Percentiles rank a stretch among this genome's conserved stretches.
phyloP scores from a whole-genome alignment of 2,797 vertebrate species.

The Silurus lanzhouensis region DNA sequence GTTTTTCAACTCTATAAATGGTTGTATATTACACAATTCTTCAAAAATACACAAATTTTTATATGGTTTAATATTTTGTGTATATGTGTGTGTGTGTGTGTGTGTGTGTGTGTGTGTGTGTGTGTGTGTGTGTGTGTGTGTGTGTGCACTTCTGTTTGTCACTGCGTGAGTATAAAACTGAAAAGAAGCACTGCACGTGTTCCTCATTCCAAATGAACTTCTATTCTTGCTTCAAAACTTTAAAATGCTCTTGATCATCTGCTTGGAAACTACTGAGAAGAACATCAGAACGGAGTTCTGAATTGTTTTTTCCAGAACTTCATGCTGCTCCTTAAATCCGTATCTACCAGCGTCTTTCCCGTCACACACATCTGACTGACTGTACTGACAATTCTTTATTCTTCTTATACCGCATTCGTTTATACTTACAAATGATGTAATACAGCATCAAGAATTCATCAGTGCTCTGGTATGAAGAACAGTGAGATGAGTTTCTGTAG shows the following conservation, averaged over 20 bases:
- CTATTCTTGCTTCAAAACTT: not conserved
- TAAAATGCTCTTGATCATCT: not conserved
- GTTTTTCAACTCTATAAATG: no score
- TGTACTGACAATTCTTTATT: no score
- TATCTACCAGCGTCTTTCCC: conserved; percentile 81
- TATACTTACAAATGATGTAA: no score
- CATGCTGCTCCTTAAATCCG: conserved; percentile 85
- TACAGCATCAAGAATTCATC: no score
- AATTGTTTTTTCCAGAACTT: conserved; percentile 67
- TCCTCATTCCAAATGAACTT: not conserved
- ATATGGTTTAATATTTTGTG: no score
- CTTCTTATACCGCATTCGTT: no score
- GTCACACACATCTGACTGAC: conserved; percentile 59
- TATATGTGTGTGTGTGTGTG: no score
- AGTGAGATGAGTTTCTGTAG: no score
- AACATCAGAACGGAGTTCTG: not conserved
- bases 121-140: not conserved
- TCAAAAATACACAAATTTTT: no score
- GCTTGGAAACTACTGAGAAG: not conserved
- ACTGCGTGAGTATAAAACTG: not conserved
- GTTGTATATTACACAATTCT: no score
- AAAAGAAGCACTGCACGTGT: not conserved
- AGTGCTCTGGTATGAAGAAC: no score
- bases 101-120: conserved; percentile 44
- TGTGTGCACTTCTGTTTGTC: not conserved